Base-by-base conservation (phyloP, 1,140 invertebrate species). In the Hesperophylax magnus region DNA sequence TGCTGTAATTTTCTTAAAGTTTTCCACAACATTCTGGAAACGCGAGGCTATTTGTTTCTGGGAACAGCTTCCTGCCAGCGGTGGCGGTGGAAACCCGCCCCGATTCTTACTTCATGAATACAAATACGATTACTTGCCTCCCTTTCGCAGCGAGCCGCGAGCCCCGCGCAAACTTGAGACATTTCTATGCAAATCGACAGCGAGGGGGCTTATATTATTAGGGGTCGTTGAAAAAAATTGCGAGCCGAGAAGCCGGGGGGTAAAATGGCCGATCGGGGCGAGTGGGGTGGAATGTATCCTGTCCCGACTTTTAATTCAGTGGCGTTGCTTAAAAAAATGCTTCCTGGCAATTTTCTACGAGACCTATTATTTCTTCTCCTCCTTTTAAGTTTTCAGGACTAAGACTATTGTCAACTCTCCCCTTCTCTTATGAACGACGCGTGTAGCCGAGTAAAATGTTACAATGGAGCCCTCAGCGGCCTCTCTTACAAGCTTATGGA, bases 111-210 rank as follows among this genome's bases (percentile, higher is more conserved):
- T 84, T 84, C 83, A 84, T 84, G 83, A 84, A 84, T 84, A 84
- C 75, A 80, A 82, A 82, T 84, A 80, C 78, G 77, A 80, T 84
- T 81, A 84, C 80, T 80, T 81, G 61, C 77, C n/a, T 67, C 74
- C 77, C 18, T 18, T 61, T 69, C 56, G 53, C 22, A 8, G 24
- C 14, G 47, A 20, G 11, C n/a, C n/a, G 47, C 60, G 31, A 22
- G n/a, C 53, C 47, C 74, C 65, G 60, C 67, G 76, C 72, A 80
- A 84, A 84, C 83, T 84, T 84, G 80, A 84, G 83, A 84, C 83
- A 84, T 84, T 84, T 84, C 80, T 82, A 84, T 84, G 83, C 80
- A 82, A 84, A 84, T 84, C 72, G 74, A 80, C 74, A 67, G 58
- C 52, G 60, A 53, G 76, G 75, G 80, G 78, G 58, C 63, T 81